Base-by-base conservation (phyloP, 2,888 invertebrate species). In the Eupithecia pulchellata region DNA sequence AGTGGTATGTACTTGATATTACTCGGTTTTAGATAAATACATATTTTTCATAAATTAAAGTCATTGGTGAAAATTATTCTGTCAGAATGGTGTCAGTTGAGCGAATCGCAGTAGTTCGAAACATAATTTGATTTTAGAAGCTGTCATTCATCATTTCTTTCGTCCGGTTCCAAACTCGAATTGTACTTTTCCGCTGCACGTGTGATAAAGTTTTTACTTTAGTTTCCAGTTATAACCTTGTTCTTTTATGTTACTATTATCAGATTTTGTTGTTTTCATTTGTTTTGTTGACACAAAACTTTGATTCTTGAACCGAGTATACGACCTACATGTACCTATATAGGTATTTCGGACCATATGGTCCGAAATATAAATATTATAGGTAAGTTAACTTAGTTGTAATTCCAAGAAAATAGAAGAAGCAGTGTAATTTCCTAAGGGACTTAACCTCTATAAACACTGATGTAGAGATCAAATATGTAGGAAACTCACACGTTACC, bases 341-440 rank as follows among this genome's bases (percentile, higher is more conserved):
- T 36, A 36, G 36, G 36, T 36, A 36, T 11, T 36, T 17, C 17
- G 13, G 42, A 17, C 42, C 4, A 42, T 36, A 42, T 42, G 4
- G 14, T 17, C 14, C 14, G 14, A 14, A 13, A 17, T 13, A 17
- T 13, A 17, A 42, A 42, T 17, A 17, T 42, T 36, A 42, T 17
- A n/a, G 30, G 27, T 30, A 9, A 20, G 20, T 20, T 6, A 42
- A 58, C 29, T 30, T 14, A 27, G 55, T 27, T n/a, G n/a, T 58
- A 25, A 29, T n/a, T 8, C 58, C 30, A 17, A 30, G 30, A 58
- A 57, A 58, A 17, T 30, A n/a, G 30, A n/a, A 58, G 14, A 20
- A 11, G 30, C 17, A 29, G 29, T 29, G 58, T 58, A 58, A 58
- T 58, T 58, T 58, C 58, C 58, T 58, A 58, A 58, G 58, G 30